phyloP scores from a whole-genome alignment of 2,888 invertebrate species.

The Cinara cedri region DNA sequence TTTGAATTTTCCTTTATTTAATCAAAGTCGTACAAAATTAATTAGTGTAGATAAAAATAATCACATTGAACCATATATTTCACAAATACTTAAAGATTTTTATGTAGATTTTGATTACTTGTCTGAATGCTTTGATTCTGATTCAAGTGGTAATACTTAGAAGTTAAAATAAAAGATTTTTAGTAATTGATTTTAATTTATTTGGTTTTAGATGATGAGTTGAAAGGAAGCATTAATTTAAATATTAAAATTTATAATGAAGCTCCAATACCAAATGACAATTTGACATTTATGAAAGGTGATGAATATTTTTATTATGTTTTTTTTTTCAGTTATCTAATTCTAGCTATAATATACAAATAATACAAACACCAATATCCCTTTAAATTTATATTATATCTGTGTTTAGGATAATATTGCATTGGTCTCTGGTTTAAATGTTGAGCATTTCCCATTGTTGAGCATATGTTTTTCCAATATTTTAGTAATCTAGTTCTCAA shows the following conservation, averaged over 20 bases:
- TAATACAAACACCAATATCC: too few species aligned
- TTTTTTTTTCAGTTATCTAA: too few species aligned
- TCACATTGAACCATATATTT: slow-evolving; percentile 26
- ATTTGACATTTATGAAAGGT: not conserved
- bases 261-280: not conserved
- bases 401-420: too few species aligned
- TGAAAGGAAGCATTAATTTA: not conserved
- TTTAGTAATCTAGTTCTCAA: too few species aligned
- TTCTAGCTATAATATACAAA: too few species aligned
- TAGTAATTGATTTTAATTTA: not conserved
- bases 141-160: slow-evolving; percentile 14
- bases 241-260: not conserved
- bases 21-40: not conserved
- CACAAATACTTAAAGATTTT: slow-evolving; percentile 32
- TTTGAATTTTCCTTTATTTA: not conserved
- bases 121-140: slow-evolving; percentile 7
- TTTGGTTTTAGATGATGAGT: slow-evolving; percentile 5
- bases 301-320: too few species aligned
- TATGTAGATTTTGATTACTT: slow-evolving; percentile 33
- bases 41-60: not conserved
- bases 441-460: too few species aligned
- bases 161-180: not conserved
- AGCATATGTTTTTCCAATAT: too few species aligned
- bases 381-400: too few species aligned
- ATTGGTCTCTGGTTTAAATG: too few species aligned